Base-by-base conservation (phyloP, 2,888 invertebrate species). In the Brachylomia viminalis region DNA sequence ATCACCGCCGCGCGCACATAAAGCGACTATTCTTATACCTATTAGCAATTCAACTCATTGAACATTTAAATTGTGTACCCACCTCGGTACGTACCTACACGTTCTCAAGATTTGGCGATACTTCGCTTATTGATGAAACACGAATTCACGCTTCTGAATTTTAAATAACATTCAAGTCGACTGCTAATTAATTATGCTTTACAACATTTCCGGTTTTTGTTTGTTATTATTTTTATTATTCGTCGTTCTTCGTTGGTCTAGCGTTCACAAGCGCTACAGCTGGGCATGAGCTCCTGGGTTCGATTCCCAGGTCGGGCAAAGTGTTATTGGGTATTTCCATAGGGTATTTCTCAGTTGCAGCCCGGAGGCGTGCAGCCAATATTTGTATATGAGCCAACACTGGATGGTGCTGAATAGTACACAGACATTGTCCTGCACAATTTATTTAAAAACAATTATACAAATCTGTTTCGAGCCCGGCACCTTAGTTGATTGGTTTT, bases 71-170 rank as follows among this genome's bases (percentile, higher is more conserved):
- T 64, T 47, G 38, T 23, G 15, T 30, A 38, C 13, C 30, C 58
- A 38, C 17, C 6, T n/a, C 27, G 8, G 33, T 52, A 17, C n/a
- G 33, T 33, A 33, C 54, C 49, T 27, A 65, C 45, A n/a, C 47
- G 47, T 68, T 15, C 52, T 17, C 38, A 70, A 58, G 33, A 72
- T 68, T 82, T 79, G 66, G 27, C 73, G 47, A 47, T 20, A 72
- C 38, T 59, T 42, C 27, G 80, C 67, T 85, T 77, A 86, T 80
- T 78, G 73, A 30, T 54, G 49, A 75, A 72, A 65, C 87, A 85
- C 85, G 87, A 85, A 30, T 69, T 83, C 72, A 69, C 73, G 83
- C 67, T 61, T 76, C 59, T 52, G 47, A 70, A 52, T 75, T 75
- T 42, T 52, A 56, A 77, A 38, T 68, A 59, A 33, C 23, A 33